Evolutionary conservation across 2,888 invertebrate genomes (phyloP).

Genomic region (Corbicula japonica): DNA sequence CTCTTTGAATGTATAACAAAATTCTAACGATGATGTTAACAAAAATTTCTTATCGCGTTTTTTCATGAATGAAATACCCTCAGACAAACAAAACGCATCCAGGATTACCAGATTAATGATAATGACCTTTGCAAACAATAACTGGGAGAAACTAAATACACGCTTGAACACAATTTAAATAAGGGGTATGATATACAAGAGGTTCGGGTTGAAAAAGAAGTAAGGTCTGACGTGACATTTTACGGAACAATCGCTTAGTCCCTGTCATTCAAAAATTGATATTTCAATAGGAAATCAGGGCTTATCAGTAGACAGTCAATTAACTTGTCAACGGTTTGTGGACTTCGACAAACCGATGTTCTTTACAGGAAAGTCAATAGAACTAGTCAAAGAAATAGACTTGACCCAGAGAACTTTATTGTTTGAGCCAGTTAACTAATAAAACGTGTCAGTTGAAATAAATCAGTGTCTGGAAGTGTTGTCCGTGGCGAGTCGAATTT

Average conservation of each 20-base stretch:
- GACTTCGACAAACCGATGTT: no score
- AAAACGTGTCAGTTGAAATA: no score
- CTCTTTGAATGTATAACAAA: not conserved
- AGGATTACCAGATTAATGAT: conserved; percentile 32
- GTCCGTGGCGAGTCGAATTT: no score
- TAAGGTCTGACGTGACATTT: conserved; percentile 1
- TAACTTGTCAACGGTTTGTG: not conserved
- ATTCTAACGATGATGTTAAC: conserved; percentile 15
- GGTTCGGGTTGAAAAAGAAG: not conserved
- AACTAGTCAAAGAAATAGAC: no score
- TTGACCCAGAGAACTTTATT: no score
- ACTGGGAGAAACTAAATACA: conserved; percentile 11
- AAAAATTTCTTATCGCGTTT: conserved; percentile 5
- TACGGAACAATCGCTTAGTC: not conserved
- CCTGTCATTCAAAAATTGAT: conserved; percentile 28
- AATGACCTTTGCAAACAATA: conserved; percentile 34
- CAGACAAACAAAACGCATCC: conserved; percentile 16
- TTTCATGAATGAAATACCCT: conserved; percentile 35
- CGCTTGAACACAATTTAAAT: not conserved
- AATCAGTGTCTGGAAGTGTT: no score
- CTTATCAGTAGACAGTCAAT: conserved; percentile 6
- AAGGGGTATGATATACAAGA: not conserved
- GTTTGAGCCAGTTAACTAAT: no score
- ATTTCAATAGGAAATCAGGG: not conserved
- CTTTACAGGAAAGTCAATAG: no score